Evolutionary conservation across 2,113 vertebrate genomes (phyloP), one percentile per base, ranked within the genome.

Genomic region (Epinephelus fuscoguttatus): DNA sequence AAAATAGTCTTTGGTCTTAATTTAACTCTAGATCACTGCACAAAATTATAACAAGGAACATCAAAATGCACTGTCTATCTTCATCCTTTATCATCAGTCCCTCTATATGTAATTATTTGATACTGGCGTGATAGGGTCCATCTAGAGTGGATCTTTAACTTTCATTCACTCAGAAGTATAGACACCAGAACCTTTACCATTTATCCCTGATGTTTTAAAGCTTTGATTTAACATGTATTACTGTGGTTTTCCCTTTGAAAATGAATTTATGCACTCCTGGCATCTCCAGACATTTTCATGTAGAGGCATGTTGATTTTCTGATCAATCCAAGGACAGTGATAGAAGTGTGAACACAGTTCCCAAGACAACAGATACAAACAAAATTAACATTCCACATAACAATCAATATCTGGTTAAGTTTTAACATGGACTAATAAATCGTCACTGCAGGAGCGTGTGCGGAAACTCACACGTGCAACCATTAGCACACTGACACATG

Each of bases 391-490:
- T n/a, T 82, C 55, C 59, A 75, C 63, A 82, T 21, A 80, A 61
- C 9, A 70, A 83, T 90, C 82, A 67, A 89, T 83, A 60, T 37
- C n/a, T 62, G 59, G 70, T 85, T 83, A 79, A 49, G 67, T 33
- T 45, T 81, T 12, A 63, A 82, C 67, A 47, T 37, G 53, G 50
- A 67, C 21, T 53, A 70, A 82, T 88, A 78, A 82, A 89, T 89
- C 60, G 82, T 77, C 30, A 60, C 50, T 6, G 52, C 21, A 3
- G 71, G 70, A 52, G 62, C 19, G 25, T 42, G 67, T 73, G 81
- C 63, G 61, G 25, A 78, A 19, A 73, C 67, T 74, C 42, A 76
- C 60, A 78, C 14, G 71, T 52, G 64, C 72, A 84, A 77, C 80
- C 60, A 86, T 78, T 66, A 84, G 21, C 78, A 78, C 0, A n/a